Base-by-base conservation (phyloP, 2,888 invertebrate genomes). In the Plagodis pulveraria region DNA sequence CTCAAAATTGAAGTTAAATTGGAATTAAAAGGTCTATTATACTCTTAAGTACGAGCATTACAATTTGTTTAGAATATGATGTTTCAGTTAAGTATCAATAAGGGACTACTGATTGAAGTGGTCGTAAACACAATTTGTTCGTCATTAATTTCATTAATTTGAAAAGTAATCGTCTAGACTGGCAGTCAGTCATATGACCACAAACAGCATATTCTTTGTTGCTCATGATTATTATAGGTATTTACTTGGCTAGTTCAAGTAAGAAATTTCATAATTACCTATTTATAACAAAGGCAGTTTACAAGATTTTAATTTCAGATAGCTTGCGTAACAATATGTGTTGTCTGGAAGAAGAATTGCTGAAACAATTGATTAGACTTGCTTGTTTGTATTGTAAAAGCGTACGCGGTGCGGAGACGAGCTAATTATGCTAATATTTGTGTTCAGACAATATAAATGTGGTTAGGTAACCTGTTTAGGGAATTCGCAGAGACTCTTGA, bases 401-500 rank as follows among this genome's bases (percentile, higher is more conserved):
- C 78, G 81, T 81, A 74, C 78, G 71, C 78, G 72, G 72, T 77
- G 70, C 77, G 78, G 71, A 79, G 74, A 74, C 77, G 71, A 79
- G 80, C 83, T 88, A 88, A 88, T 89, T 88, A 88, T 85, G 85
- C 80, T 85, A 88, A 87, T 89, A 87, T 86, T 87, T 84, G 82
- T 82, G 80, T 86, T 86, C 79, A 74, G 83, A 83, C 83, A 79
- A 80, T 86, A 87, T 87, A 88, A 89, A 89, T 83, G 87, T 74
- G 84, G 87, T 88, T 85, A 84, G 84, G 81, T 87, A 91, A 90
- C 86, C 83, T 86, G 86, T 81, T 90, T 87, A 90, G 84, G 84
- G 86, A 87, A 87, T 87, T 80, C 83, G 85, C 84, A 80, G 82
- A 80, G 86, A 80, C 83, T 85, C 81, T 81, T 78, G 80, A 80